Conservation (phyloP, 2,888 invertebrate genomes). For the Agonopterix subpropinquella region DNA sequence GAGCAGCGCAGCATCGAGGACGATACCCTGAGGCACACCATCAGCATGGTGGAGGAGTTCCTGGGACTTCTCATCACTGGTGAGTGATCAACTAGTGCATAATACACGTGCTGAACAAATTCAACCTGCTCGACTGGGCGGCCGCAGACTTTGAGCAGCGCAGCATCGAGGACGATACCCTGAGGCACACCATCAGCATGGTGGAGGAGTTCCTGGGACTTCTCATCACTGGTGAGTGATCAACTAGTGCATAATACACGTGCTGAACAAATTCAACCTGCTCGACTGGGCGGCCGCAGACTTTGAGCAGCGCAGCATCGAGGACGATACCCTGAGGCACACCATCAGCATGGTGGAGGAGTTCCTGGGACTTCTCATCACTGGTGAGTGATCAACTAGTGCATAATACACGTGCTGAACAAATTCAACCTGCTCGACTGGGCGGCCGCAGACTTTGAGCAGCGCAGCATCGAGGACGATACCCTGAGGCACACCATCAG, state of each 20-base stretch:
- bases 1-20: constrained; percentile 83
- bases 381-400: constrained; percentile 75
- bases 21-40: constrained; percentile 88
- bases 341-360: constrained; percentile 93
- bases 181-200: constrained; percentile 89
- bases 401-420: no score
- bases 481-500: no score
- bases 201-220: constrained; percentile 95
- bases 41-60: constrained; percentile 94
- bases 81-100: constrained; percentile 85
- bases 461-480: no score
- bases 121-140: constrained; percentile 91
- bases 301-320: constrained; percentile 78
- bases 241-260: constrained; percentile 94
- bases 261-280: constrained; percentile 93
- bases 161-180: constrained; percentile 86
- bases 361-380: constrained; percentile 90
- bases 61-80: constrained; percentile 90
- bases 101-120: constrained; percentile 94
- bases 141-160: constrained; percentile 79
- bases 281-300: constrained; percentile 84
- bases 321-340: constrained; percentile 91
- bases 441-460: no score
- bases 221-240: constrained; percentile 81
- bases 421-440: no score